Conservation (phyloP, 2,888 invertebrate species). For the Apodemia mormo region DNA sequence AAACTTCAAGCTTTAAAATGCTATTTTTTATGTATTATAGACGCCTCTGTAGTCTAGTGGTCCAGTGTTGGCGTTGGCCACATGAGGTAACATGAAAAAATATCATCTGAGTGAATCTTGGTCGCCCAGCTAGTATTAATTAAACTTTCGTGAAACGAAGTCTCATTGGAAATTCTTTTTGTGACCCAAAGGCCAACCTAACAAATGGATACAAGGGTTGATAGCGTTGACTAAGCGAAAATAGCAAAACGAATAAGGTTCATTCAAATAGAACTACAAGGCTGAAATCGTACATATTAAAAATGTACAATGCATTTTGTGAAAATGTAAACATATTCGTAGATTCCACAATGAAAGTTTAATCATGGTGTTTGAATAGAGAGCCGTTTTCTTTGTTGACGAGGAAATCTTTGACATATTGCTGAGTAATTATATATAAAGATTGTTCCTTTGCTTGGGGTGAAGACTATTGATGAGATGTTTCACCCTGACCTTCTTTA, state of each 20-base stretch:
- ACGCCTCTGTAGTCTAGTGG: too few relatives aligned
- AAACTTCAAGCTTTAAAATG: too few relatives aligned
- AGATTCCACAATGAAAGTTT: conserved; percentile 12
- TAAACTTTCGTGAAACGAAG: neutral
- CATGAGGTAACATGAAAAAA: too few relatives aligned
- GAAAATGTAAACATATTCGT: conserved; percentile 7
- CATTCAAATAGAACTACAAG: conserved; percentile 3
- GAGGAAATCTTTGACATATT: neutral
- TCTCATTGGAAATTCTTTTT: neutral
- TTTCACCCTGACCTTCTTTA: neutral
- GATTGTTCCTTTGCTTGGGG: neutral
- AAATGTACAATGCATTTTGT: conserved; percentile 16
- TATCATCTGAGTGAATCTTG: too few relatives aligned
- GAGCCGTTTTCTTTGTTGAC: neutral
- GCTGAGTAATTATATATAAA: neutral
- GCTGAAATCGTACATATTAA: conserved; percentile 2
- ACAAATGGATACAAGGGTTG: neutral
- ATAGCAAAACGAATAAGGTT: conserved; percentile 3
- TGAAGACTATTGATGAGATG: neutral
- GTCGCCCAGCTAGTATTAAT: too few relatives aligned
- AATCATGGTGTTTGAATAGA: conserved; percentile 8
- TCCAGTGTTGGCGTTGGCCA: too few relatives aligned
- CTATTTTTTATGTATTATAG: too few relatives aligned
- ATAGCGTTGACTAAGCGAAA: conserved; percentile 2
- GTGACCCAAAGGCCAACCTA: neutral